Evolutionary conservation across 2,113 vertebrate species (phyloP).

Genomic region (Sus scrofa): T2T-Sscrofa CM000817.6:107941501-107942000

Average conservation of each 20-base stretch:
- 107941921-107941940: constrained; percentile 12
- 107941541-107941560: constrained; percentile 84
- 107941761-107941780: constrained; percentile 43
- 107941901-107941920: not conserved
- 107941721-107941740: not conserved
- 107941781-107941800: not conserved
- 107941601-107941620: constrained; percentile 93
- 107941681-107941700: not conserved
- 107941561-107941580: constrained; percentile 92
- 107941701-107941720: constrained; percentile 30
- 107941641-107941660: constrained; percentile 43
- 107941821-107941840: not conserved
- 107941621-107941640: constrained; percentile 86
- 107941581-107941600: constrained; percentile 93
- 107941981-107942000: constrained; percentile 12
- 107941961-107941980: constrained; percentile 33
- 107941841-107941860: constrained; percentile 31
- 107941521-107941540: constrained; percentile 87
- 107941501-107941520: constrained; percentile 93
- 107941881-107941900: not conserved
- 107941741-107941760: not conserved
- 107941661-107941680: constrained; percentile 9
- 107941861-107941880: constrained; percentile 39
- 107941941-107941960: not conserved
- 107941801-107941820: not conserved